Conservation (phyloP, 2,113 vertebrate species). For the Nanorana parkeri region DNA sequence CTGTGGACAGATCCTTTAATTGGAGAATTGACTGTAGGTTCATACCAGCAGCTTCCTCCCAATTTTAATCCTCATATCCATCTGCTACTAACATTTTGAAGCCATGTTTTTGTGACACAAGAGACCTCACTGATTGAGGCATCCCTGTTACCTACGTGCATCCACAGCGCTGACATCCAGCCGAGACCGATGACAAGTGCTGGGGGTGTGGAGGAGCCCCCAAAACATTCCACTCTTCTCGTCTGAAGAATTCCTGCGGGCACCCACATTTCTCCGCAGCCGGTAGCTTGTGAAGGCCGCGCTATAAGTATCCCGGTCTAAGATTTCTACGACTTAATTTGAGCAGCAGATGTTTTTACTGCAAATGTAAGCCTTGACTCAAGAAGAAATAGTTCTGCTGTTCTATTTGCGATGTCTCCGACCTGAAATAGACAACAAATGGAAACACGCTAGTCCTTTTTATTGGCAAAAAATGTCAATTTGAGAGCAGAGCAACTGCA, state of each 20-base stretch:
- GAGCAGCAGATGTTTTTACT: constrained; percentile 48
- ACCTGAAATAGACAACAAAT: constrained; percentile 4
- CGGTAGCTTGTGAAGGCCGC: constrained; percentile 29
- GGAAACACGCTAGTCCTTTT: too few species aligned
- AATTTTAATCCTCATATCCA: too few species aligned
- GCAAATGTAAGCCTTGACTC: constrained; percentile 35
- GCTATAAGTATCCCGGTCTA: constrained; percentile 46
- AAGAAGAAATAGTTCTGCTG: constrained; percentile 2
- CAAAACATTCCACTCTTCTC: constrained; percentile 31
- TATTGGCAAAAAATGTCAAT: too few species aligned
- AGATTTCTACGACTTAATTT: constrained; percentile 41
- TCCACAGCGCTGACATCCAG: background rate
- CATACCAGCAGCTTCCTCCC: too few species aligned
- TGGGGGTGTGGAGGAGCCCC: constrained; percentile 19
- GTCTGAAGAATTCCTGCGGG: constrained; percentile 40
- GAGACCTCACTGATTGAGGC: background rate
- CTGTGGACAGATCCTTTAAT: too few species aligned
- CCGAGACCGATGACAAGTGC: constrained; percentile 20
- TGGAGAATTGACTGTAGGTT: too few species aligned
- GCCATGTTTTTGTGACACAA: too few species aligned
- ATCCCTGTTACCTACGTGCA: background rate
- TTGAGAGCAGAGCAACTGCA: too few species aligned
- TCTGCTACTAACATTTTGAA: too few species aligned
- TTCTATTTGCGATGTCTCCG: constrained; percentile 18
- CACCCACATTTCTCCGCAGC: constrained; percentile 34